phyloP scores from a whole-genome alignment of 2,113 vertebrate genomes.

The Lycocorax pyrrhopterus region DNA sequence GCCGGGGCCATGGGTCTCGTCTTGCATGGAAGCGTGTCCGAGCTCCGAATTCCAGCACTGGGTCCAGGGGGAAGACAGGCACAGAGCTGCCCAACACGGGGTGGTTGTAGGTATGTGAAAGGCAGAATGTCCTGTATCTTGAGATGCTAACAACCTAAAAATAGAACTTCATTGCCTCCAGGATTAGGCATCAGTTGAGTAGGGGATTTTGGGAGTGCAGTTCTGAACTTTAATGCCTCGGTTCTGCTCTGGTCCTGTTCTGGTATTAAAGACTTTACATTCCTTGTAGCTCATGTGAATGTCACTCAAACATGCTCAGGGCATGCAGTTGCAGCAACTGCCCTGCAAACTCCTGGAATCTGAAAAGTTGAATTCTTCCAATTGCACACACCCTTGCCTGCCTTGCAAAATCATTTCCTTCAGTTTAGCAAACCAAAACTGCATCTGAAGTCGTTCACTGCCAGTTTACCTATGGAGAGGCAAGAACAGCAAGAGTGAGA shows the following conservation, averaged over 20 bases:
- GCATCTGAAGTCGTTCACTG: accelerated
- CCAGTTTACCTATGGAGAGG: background rate
- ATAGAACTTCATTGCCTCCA: background rate
- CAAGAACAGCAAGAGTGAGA: background rate
- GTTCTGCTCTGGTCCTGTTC: background rate
- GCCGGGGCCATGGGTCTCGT: accelerated
- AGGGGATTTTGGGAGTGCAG: background rate
- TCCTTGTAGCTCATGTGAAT: background rate
- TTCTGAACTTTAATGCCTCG: background rate
- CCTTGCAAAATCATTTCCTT: background rate
- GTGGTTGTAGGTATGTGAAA: background rate
- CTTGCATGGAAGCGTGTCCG: background rate
- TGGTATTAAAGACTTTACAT: background rate
- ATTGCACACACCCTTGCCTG: background rate
- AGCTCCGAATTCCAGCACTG: background rate
- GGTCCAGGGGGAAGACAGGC: background rate
- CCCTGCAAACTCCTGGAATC: background rate
- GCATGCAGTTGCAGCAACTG: background rate
- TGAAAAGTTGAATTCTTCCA: background rate
- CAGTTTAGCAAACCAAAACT: background rate
- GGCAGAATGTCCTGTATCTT: conserved; percentile 18
- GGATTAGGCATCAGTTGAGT: background rate
- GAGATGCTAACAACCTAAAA: background rate
- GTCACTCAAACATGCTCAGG: background rate
- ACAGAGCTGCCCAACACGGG: background rate